Percentiles rank a stretch among this genome's conserved stretches.
Evolutionary conservation across 64 coral and sea anemone genomes (phyloP).

Genomic region (Porites australiensis): DNA sequence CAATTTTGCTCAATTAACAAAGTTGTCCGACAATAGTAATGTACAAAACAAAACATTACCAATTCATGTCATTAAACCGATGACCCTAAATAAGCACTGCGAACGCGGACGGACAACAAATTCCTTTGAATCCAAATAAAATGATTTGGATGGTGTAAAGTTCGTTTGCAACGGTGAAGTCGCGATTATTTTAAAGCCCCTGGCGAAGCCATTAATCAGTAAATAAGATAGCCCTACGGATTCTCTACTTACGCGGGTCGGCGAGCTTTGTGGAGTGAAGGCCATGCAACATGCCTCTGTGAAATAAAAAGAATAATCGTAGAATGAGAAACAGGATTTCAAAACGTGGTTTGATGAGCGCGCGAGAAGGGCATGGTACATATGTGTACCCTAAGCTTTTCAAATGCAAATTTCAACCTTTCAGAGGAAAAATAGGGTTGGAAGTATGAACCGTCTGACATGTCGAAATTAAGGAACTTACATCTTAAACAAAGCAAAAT

Average conservation of each 20-base stretch:
- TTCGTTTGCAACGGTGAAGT: background rate
- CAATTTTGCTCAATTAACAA: background rate
- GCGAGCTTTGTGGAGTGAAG: conserved; percentile 93
- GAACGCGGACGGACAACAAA: conserved; percentile 19
- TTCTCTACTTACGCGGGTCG: conserved; percentile 76
- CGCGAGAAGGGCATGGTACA: conserved; percentile 20
- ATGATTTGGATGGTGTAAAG: background rate
- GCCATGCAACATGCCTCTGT: conserved; percentile 96
- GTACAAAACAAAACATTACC: conserved; percentile 2
- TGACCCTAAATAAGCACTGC: conserved; percentile 36
- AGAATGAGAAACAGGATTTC: background rate
- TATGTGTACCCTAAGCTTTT: conserved; percentile 40
- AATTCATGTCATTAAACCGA: conserved; percentile 29
- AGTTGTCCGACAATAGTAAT: background rate
- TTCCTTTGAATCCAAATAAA: conserved; percentile 82
- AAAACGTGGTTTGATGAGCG: background rate
- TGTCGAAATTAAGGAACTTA: background rate
- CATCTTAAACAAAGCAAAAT: conserved; percentile 25
- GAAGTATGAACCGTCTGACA: conserved; percentile 3
- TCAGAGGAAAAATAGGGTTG: background rate
- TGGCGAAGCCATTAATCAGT: background rate
- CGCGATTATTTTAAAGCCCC: background rate
- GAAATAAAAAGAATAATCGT: conserved; percentile 28
- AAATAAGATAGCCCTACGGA: background rate
- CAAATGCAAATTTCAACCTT: conserved; percentile 59